Conservation (phyloP, 2,797 vertebrate species). For the Characodon lateralis region DNA sequence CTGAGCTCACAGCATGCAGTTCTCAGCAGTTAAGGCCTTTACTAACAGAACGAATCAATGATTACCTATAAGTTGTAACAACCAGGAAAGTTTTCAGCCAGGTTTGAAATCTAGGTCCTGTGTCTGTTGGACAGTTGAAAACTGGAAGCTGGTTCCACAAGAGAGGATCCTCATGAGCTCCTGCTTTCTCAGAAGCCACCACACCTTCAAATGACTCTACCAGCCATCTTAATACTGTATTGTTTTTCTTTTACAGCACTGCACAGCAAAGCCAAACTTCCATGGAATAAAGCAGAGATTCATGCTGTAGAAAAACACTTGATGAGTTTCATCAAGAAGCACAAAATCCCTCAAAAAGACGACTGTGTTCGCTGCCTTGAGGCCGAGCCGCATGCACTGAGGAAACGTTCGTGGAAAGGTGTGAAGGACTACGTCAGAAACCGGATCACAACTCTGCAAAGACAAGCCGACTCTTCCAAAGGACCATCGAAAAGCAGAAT, state of each 20-base stretch:
- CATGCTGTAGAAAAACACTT: slow-evolving; percentile 63
- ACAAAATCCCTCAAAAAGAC: slow-evolving; percentile 64
- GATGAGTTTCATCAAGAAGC: slow-evolving; percentile 56
- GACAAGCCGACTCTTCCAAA: slow-evolving; percentile 21
- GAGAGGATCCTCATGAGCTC: background rate
- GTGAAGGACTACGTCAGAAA: slow-evolving; percentile 70
- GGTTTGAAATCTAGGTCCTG: background rate
- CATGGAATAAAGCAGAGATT: slow-evolving; percentile 55
- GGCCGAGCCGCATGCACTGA: slow-evolving; percentile 55
- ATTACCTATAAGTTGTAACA: background rate
- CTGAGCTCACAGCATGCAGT: too few relatives aligned
- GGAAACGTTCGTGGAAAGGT: slow-evolving; percentile 58
- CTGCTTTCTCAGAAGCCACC: background rate
- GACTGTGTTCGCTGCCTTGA: slow-evolving; percentile 66
- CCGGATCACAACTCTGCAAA: slow-evolving; percentile 64
- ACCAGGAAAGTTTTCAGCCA: background rate
- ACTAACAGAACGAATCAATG: too few relatives aligned
- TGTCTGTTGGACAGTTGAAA: background rate
- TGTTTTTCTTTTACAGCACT: background rate
- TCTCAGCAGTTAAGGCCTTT: too few relatives aligned
- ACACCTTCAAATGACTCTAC: background rate
- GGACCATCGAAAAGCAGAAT: background rate
- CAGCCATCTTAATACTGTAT: background rate
- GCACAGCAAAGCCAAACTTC: slow-evolving; percentile 22
- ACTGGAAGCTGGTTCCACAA: too few relatives aligned